Conservation (phyloP, 2,888 invertebrate species). For the Acholoe squamosa region DNA sequence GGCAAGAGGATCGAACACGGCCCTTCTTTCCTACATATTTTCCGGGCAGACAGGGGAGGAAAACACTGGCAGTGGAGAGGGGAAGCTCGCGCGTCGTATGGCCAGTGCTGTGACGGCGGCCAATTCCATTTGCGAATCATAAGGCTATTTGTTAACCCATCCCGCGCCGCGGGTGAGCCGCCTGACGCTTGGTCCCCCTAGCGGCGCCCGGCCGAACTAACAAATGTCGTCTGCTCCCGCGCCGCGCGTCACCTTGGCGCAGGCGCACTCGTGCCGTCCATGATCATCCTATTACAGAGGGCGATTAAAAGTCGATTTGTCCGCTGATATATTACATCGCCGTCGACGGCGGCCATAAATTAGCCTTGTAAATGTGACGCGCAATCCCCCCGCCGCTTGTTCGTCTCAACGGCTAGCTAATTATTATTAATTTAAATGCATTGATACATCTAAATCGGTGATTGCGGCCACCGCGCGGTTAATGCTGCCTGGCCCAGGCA, state of each 20-base stretch:
- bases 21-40: too few relatives aligned
- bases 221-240: constrained; percentile 58
- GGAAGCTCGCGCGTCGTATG: background rate
- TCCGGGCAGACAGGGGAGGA: background rate
- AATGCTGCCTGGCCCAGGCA: constrained; percentile 51
- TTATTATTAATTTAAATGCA: constrained; percentile 63
- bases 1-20: background rate
- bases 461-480: constrained; percentile 59
- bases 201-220: constrained; percentile 50
- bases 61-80: background rate
- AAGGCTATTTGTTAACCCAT: constrained; percentile 57
- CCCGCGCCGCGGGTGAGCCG: constrained; percentile 38
- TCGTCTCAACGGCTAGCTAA: constrained; percentile 60
- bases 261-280: constrained; percentile 54
- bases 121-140: constrained; percentile 61
- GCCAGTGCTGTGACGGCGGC: constrained; percentile 23
- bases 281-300: constrained; percentile 60
- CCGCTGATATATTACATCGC: constrained; percentile 55
- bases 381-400: constrained; percentile 57
- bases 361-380: constrained; percentile 61
- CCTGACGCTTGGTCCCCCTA: constrained; percentile 60
- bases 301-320: constrained; percentile 63
- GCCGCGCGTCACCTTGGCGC: constrained; percentile 60
- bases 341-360: constrained; percentile 58
- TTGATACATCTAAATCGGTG: constrained; percentile 63